Evolutionary conservation across 2,888 invertebrate genomes (phyloP).

Genomic region (Caenorhabditis angaria): DNA sequence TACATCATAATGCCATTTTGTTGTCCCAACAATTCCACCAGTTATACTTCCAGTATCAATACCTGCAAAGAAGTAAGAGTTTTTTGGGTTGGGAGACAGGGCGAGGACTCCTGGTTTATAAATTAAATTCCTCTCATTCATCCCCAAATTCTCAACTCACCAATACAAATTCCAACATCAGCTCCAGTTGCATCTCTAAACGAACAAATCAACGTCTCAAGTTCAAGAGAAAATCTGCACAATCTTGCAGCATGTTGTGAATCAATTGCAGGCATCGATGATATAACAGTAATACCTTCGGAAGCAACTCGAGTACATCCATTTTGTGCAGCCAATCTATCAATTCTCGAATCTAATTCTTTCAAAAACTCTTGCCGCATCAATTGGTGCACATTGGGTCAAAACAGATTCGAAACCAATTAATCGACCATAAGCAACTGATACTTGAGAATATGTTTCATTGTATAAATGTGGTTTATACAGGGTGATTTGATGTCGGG

Average conservation of each 20-base stretch:
- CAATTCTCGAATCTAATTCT: constrained; percentile 60
- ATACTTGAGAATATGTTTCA: constrained; percentile 61
- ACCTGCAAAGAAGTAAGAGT: neutral
- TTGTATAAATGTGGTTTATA: constrained; percentile 63
- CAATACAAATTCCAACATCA: constrained; percentile 62
- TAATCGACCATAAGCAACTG: constrained; percentile 63
- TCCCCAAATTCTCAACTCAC: too few species aligned
- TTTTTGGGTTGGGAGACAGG: neutral
- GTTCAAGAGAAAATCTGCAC: constrained; percentile 52
- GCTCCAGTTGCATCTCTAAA: constrained; percentile 68
- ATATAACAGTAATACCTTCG: constrained; percentile 52
- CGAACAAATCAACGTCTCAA: constrained; percentile 52
- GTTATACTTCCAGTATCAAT: constrained; percentile 37
- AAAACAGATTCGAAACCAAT: constrained; percentile 64
- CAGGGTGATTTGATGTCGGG: constrained; percentile 63
- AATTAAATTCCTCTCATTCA: constrained; percentile 43
- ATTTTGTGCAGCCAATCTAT: constrained; percentile 30
- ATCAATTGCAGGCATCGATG: constrained; percentile 48
- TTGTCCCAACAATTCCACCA: constrained; percentile 62
- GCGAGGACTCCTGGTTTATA: neutral
- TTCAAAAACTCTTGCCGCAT: constrained; percentile 65
- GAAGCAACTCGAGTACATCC: constrained; percentile 50
- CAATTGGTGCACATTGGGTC: constrained; percentile 63
- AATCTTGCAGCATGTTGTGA: constrained; percentile 52
- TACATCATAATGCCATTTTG: constrained; percentile 71